Evolutionary conservation across 2,113 vertebrate species (phyloP), one percentile per base, ranked within the genome.

Genomic region (Pleuronectes platessa): DNA sequence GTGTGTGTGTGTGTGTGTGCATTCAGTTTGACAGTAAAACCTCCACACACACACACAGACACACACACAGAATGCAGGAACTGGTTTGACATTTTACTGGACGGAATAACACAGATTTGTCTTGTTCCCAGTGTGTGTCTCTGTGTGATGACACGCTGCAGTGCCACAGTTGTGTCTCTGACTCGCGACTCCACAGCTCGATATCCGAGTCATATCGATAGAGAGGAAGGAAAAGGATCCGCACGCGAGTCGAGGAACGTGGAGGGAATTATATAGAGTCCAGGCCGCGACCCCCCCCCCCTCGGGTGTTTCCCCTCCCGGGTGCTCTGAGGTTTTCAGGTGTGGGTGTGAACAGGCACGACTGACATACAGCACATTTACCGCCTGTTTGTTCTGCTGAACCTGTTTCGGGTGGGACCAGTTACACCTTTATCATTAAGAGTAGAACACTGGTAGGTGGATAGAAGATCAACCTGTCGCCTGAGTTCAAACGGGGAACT

Each of bases 1-100:
- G 56, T 0, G 58, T 15, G 58, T 0, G 83, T 90, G 51, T 93
- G 92, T 92, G 92, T 92, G 93, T 94, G 92, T 51, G 81, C 70
- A 63, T 83, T 45, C 58, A 92, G 92, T 92, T 31, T 1, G 18
- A 76, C 86, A 84, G 73, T 82, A 88, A 83, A 89, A 86, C 77
- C 68, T 51, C 55, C 72, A 65, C 8, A 56, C 70, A 82, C 49
- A 12, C 49, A 53, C 23, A 31, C 63, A 51, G 63, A 63, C 61
- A 71, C 53, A 71, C 53, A 58, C 1, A 23, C 37, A 24, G 45
- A 58, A 72, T 54, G 64, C 56, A 71, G 42, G 1, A 61, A 42
- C 53, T 23, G 61, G 75, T 64, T 74, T 23, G 67, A 81, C 83
- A 70, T 81, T 71, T 76, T 60, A 76, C 76, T 23, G 78, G 60